phyloP scores from a whole-genome alignment of 2,888 invertebrate genomes.

The Macrophya alboannulata region DNA sequence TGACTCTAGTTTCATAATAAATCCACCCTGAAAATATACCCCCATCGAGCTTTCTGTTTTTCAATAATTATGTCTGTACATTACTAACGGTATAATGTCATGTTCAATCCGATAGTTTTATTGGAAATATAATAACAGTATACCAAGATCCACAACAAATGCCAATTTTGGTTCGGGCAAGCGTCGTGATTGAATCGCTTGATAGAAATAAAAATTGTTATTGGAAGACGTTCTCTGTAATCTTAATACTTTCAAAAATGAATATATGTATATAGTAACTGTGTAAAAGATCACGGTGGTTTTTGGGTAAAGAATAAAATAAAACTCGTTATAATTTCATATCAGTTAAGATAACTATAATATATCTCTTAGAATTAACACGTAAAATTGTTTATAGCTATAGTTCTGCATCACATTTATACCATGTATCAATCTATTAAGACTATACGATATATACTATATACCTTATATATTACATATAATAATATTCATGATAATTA shows the following conservation, averaged over 20 bases:
- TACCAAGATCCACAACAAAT: background rate
- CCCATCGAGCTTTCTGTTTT: no score
- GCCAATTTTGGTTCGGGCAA: background rate
- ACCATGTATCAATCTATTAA: background rate
- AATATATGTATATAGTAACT: background rate
- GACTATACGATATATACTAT: background rate
- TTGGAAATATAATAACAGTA: background rate
- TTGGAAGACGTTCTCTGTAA: background rate
- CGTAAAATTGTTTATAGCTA: background rate
- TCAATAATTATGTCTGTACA: no score
- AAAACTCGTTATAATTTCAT: background rate
- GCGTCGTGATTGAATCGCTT: background rate
- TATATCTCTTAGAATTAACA: conserved; percentile 17
- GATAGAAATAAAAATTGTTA: background rate
- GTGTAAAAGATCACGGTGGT: background rate
- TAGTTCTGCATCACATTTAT: conserved; percentile 35
- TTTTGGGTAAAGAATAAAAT: background rate
- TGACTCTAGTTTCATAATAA: no score
- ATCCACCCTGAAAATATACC: no score
- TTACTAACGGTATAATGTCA: no score
- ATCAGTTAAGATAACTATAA: background rate
- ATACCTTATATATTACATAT: conserved; percentile 3
- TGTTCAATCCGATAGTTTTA: no score
- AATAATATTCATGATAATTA: background rate
- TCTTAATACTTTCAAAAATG: background rate